Base-by-base conservation (phyloP, 2,113 vertebrate genomes). In the Pleuronectes platessa region DNA sequence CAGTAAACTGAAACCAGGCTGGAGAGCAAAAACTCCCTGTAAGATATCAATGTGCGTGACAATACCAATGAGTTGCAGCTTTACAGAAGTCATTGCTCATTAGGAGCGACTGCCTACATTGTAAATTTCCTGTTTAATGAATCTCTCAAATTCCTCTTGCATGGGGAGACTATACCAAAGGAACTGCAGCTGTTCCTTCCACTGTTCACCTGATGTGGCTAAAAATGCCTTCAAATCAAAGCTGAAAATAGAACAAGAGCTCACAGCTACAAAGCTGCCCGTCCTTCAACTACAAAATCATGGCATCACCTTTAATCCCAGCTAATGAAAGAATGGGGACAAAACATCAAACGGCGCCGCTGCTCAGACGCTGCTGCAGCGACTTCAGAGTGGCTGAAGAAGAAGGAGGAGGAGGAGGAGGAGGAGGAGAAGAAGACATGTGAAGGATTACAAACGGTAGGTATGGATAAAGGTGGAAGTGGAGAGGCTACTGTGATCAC, bases 261-360 rank as follows among this genome's bases (percentile, higher is more conserved):
- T 88, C 81, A 83, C 84, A 90, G 69, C 53, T 63, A 75, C 79
- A 85, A 85, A 90, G 63, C 53, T 63, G 73, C 69, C 72, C 35
- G 63, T 77, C 74, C 58, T 74, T 73, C 71, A 78, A 61, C 17
- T 54, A 42, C 42, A 63, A 40, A 62, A 86, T 62, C 58, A 24
- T 37, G 24, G 63, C 62, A 60, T 71, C 74, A 45, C 76, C 55
- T 64, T 72, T n/a, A 60, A 71, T 65, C 53, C 55, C 24, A 31
- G 54, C 66, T 71, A 82, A 87, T 80, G 72, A 88, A 88, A 77
- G 90, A 88, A 87, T 83, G 82, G 74, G 82, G 86, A 83, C 82
- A 86, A 78, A 78, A 83, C 80, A 84, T 88, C 79, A 85, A 81
- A 80, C 53, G 10, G 74, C 23, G 53, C 75, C 60, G 6, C 17